Evolutionary conservation across 2,113 vertebrate genomes (phyloP).

Genomic region (Nerophis lumbriciformis): DNA sequence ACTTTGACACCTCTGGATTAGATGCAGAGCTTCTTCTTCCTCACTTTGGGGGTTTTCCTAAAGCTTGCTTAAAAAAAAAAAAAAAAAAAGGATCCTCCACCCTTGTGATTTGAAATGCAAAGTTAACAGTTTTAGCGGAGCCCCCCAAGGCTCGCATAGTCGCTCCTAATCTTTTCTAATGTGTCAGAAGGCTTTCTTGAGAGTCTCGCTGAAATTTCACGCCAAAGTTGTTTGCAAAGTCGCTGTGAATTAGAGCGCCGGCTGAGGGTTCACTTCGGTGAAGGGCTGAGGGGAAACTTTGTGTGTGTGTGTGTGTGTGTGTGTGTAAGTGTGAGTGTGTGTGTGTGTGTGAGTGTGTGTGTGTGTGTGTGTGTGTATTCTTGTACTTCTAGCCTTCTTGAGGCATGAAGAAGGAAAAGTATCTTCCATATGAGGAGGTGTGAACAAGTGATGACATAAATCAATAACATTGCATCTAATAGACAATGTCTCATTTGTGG

Average conservation of each 20-base stretch:
- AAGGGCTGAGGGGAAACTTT: conserved; percentile 46
- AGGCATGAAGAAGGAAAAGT: no score
- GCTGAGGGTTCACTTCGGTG: conserved; percentile 53
- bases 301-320: conserved; percentile 29
- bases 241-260: conserved; percentile 59
- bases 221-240: conserved; percentile 71
- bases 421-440: no score
- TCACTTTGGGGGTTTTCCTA: conserved; percentile 58
- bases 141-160: conserved; percentile 62
- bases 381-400: no score
- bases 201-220: conserved; percentile 70
- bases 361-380: no score
- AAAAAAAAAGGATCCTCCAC: conserved; percentile 25
- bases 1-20: conserved; percentile 28
- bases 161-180: conserved; percentile 75
- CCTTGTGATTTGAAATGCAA: conserved; percentile 68
- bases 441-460: no score
- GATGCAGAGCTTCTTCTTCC: conserved; percentile 51
- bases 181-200: conserved; percentile 72
- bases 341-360: no score
- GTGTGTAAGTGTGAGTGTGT: neutral
- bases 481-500: no score
- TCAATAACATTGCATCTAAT: no score
- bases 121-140: conserved; percentile 69
- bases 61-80: conserved; percentile 36